Evolutionary conservation across 2,888 invertebrate species (phyloP).

Genomic region (Eristalis tenax): DNA sequence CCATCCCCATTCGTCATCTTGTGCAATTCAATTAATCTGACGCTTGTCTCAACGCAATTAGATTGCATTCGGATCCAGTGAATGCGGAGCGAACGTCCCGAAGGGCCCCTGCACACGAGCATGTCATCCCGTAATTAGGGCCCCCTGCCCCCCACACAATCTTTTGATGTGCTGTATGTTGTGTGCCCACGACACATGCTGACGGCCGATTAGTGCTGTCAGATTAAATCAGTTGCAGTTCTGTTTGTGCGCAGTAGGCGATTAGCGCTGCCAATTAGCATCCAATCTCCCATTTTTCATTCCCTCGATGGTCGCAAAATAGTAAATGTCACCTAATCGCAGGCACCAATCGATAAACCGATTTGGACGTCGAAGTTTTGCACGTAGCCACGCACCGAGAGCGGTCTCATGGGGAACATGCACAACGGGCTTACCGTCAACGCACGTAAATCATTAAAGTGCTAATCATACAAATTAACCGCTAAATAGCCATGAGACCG

Average conservation of each 20-base stretch:
- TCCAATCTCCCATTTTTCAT: constrained; percentile 22
- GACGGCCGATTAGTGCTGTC: constrained; percentile 13
- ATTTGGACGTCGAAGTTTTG: constrained; percentile 13
- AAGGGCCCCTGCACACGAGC: neutral
- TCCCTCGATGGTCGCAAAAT: neutral
- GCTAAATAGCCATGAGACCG: constrained; percentile 37
- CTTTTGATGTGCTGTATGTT: neutral
- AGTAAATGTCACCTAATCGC: constrained; percentile 2
- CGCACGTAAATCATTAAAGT: constrained; percentile 45
- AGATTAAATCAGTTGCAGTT: constrained; percentile 38
- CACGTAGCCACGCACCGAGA: constrained; percentile 23
- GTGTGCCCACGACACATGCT: neutral
- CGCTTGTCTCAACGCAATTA: constrained; percentile 8
- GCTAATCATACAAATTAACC: constrained; percentile 58
- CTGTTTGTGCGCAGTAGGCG: neutral
- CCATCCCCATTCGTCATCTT: constrained; percentile 3
- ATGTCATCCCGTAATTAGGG: neutral
- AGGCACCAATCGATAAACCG: neutral
- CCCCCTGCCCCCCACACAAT: neutral
- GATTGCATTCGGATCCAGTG: neutral
- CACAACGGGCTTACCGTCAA: neutral
- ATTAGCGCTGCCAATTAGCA: constrained; percentile 21
- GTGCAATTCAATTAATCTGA: constrained; percentile 11
- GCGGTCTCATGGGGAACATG: constrained; percentile 9
- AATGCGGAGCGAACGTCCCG: neutral